phyloP scores from a whole-genome alignment of 2,888 invertebrate species.

The Acrocera orbiculus region DNA sequence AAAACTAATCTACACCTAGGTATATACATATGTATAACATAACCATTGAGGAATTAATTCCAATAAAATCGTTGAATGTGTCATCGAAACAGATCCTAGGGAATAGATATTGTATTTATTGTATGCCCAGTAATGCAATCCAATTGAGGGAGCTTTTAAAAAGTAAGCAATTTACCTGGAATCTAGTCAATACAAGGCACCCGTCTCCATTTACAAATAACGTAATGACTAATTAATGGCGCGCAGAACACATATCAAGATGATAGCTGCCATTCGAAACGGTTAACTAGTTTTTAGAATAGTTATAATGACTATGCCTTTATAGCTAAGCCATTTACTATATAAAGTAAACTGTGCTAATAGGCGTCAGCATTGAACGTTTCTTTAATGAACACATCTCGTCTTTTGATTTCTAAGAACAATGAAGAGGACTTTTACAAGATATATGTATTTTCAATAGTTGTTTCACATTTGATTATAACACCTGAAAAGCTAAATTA shows the following conservation, averaged over 20 bases:
- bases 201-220: conserved; percentile 19
- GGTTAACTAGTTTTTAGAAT: conserved; percentile 6
- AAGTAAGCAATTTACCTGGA: conserved; percentile 16
- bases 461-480: too few relatives aligned
- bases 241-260: conserved; percentile 19
- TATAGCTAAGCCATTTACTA: conserved; percentile 4
- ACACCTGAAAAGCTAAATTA: too few relatives aligned
- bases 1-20: too few relatives aligned
- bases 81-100: conserved; percentile 22
- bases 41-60: conserved; percentile 16
- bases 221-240: conserved; percentile 20
- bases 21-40: too few relatives aligned
- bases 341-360: conserved; percentile 14
- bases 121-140: too few relatives aligned
- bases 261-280: conserved; percentile 12
- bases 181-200: conserved; percentile 18
- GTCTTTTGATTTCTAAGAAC: too few relatives aligned
- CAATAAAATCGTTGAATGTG: conserved; percentile 19
- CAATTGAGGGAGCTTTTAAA: neutral
- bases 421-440: too few relatives aligned
- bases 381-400: conserved; percentile 16
- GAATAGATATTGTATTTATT: conserved; percentile 29
- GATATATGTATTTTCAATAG: too few relatives aligned
- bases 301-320: conserved; percentile 5
- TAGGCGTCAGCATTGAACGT: conserved; percentile 13